Base-by-base conservation (phyloP, 1,140 invertebrate genomes). In the Belonocnema kinseyi region DNA sequence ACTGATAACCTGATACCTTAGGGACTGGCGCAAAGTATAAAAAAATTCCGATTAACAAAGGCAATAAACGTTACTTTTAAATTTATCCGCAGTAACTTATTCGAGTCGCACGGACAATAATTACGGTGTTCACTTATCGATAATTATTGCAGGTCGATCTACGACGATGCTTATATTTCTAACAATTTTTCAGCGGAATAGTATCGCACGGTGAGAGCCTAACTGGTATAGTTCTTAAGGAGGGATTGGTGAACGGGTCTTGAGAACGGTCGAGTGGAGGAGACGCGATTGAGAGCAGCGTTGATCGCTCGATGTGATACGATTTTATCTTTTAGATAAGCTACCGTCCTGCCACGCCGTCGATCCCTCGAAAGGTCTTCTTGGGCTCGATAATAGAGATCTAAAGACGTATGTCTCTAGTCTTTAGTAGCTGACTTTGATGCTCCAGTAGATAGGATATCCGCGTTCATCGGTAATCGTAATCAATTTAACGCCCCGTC, bases 261-360 rank as follows among this genome's bases (percentile, higher is more conserved):
- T 82, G 80, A 82, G 82, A 82, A 82, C 78, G 76, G 26, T 82
- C 81, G 76, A 78, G 73, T 66, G 61, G 61, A 77, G 40, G 40
- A 46, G 75, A 21, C 58, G 58, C 74, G 79, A 82, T 83, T 83
- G 80, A 83, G 82, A 83, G 80, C 80, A 79, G 78, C 81, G 80
- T 80, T 75, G 82, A 81, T 83, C 72, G 78, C 56, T 77, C 50
- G 70, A 50, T 26, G 76, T 70, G 80, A 82, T 82, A 80, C 74
- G 80, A 84, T 80, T 75, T 80, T 82, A 84, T 84, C 83, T 52
- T 61, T 40, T 61, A 73, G 72, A 74, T 78, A 46, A 79, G 82
- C 82, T 84, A 82, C 82, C 79, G 82, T 82, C 79, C 78, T 83
- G 80, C 79, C 66, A 81, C 75, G 50, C 61, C 53, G 73, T 76